These are phyloP conservation scores for Drosophila emarginata DNA, from an alignment of 2,888 invertebrate genomes.

Conservation along the genomic window DNA sequence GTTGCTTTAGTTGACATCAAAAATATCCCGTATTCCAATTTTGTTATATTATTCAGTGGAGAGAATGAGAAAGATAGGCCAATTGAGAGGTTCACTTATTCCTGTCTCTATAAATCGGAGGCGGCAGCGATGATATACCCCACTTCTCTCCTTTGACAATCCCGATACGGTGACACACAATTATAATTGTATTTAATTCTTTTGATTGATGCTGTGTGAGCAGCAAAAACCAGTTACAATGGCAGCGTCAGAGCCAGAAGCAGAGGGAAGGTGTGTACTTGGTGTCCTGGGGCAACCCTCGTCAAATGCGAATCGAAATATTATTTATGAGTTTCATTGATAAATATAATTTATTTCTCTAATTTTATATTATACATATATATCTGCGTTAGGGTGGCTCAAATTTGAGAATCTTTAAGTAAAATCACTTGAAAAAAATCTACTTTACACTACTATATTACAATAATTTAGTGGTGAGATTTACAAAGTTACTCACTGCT, in stretches of 20 bases:
- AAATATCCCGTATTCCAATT: too few relatives aligned
- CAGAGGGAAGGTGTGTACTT: conserved; percentile 34
- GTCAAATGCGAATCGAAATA: conserved; percentile 42
- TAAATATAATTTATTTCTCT: conserved; percentile 51
- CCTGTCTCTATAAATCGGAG: background rate
- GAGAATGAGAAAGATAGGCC: too few relatives aligned
- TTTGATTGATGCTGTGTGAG: conserved; percentile 48
- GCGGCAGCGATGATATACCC: background rate
- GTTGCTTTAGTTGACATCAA: too few relatives aligned
- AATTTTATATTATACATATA: conserved; percentile 20
- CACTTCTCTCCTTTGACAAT: background rate
- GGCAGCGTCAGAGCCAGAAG: background rate
- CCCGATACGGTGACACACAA: conserved; percentile 49
- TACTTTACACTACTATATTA: too few relatives aligned
- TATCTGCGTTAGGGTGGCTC: background rate
- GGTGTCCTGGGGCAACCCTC: conserved; percentile 27
- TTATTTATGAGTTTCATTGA: conserved; percentile 50
- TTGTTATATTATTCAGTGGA: too few relatives aligned
- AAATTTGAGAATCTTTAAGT: background rate
- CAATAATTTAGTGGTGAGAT: too few relatives aligned
- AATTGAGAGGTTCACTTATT: background rate
- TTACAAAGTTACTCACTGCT: too few relatives aligned
- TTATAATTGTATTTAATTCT: conserved; percentile 54
- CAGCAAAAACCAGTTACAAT: conserved; percentile 8
- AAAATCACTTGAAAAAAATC: background rate